Conservation (phyloP, 1,140 invertebrate species). For the Heliconius congener region DNA sequence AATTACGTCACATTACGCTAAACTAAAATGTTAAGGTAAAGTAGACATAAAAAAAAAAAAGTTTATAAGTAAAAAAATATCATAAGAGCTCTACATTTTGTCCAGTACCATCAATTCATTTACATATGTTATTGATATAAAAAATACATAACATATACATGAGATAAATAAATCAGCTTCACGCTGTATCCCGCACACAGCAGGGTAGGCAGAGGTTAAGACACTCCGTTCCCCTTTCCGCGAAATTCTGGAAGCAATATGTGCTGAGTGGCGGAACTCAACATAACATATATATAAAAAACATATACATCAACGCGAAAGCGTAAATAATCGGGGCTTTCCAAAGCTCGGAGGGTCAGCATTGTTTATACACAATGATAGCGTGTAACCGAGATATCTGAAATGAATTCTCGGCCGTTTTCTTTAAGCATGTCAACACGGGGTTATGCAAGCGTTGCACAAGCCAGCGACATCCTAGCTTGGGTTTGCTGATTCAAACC, state of each 20-base stretch:
- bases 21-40: too few relatives aligned
- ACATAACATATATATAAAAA: background rate
- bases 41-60: too few relatives aligned
- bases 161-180: too few relatives aligned
- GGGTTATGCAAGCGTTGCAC: constrained; percentile 33
- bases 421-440: constrained; percentile 31
- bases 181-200: too few relatives aligned
- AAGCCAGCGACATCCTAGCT: constrained; percentile 35
- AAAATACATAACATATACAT: background rate
- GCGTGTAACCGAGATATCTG: constrained; percentile 16
- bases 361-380: constrained; percentile 24
- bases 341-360: constrained; percentile 16
- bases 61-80: too few relatives aligned
- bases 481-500: constrained; percentile 31
- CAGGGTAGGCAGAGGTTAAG: too few relatives aligned
- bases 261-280: too few relatives aligned
- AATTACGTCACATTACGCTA: too few relatives aligned
- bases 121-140: background rate
- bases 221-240: too few relatives aligned
- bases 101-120: too few relatives aligned
- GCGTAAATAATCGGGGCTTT: constrained; percentile 16
- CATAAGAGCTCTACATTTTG: too few relatives aligned
- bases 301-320: constrained; percentile 6
- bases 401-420: constrained; percentile 30
- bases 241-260: too few relatives aligned